Evolutionary conservation across 2,888 invertebrate species (phyloP).

Genomic region (Tridacna gigas): DNA sequence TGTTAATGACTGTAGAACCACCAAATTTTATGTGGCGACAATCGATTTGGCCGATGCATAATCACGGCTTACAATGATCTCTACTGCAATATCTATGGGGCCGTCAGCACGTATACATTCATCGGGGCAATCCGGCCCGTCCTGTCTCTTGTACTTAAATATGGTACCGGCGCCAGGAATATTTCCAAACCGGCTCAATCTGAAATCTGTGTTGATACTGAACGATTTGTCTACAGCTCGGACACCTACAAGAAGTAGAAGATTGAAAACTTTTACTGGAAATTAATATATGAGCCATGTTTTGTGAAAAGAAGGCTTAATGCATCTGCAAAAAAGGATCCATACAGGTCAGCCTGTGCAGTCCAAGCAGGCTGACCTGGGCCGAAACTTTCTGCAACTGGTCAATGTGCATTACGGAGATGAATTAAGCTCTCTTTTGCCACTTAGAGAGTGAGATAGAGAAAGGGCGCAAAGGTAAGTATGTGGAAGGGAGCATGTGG

Average conservation of each 20-base stretch:
- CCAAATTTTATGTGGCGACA: no score
- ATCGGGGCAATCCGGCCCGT: constrained; percentile 75
- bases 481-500: no score
- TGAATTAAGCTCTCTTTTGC: no score
- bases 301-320: background rate
- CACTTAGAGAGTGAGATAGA: no score
- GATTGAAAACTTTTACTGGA: no score
- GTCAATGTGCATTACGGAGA: no score
- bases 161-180: constrained; percentile 92
- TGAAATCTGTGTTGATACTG: constrained; percentile 92
- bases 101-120: constrained; percentile 93
- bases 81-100: constrained; percentile 91
- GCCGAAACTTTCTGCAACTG: no score
- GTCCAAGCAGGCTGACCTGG: no score
- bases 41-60: no score
- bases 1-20: no score
- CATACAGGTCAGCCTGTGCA: no score
- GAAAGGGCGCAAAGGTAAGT: no score
- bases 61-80: constrained; percentile 89
- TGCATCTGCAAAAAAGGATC: background rate
- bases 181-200: constrained; percentile 90
- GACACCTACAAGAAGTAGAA: constrained; percentile 26
- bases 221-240: constrained; percentile 90
- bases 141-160: constrained; percentile 89
- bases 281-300: background rate